phyloP scores from a whole-genome alignment of 1,140 invertebrate genomes.

The Dendroctonus ponderosae region DNA sequence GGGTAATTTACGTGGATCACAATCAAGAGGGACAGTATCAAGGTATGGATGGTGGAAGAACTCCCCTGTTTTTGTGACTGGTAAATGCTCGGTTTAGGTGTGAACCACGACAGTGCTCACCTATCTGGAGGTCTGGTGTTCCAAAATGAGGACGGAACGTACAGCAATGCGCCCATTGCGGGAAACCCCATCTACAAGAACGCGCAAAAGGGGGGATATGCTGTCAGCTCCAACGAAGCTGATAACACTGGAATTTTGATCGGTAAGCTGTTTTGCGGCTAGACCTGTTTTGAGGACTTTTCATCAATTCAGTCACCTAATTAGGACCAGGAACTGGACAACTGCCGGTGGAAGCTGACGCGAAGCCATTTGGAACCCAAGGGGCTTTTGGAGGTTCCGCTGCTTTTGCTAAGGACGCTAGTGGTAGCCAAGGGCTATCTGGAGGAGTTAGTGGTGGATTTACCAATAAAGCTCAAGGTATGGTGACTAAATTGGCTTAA shows the following conservation, averaged over 20 bases:
- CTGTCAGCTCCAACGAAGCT: conserved; percentile 13
- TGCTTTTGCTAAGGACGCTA: conserved; percentile 2
- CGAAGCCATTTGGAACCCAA: conserved; percentile 17
- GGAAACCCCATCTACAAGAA: conserved; percentile 22
- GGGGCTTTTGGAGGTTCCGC: conserved; percentile 23
- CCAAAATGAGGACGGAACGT: conserved; percentile 20
- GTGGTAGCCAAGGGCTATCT: not conserved
- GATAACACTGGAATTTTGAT: conserved; percentile 27
- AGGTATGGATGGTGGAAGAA: conserved; percentile 3
- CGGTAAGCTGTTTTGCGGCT: conserved; percentile 4
- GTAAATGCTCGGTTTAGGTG: not conserved
- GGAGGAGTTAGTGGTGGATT: too few species aligned
- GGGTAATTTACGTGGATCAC: conserved; percentile 8
- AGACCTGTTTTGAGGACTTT: not conserved
- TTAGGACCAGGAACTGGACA: conserved; percentile 28
- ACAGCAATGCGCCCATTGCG: not conserved
- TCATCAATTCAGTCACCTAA: not conserved
- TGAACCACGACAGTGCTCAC: conserved; percentile 16
- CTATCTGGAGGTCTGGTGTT: conserved; percentile 13
- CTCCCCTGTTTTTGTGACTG: not conserved
- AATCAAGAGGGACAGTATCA: conserved; percentile 5
- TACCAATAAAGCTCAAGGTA: conserved; percentile 7
- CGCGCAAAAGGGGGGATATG: conserved; percentile 19
- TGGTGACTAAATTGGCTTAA: not conserved
- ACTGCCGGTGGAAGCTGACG: conserved; percentile 18